Evolutionary conservation across 2,113 vertebrate genomes (phyloP).

Genomic region (Tauraco erythrolophus): DNA sequence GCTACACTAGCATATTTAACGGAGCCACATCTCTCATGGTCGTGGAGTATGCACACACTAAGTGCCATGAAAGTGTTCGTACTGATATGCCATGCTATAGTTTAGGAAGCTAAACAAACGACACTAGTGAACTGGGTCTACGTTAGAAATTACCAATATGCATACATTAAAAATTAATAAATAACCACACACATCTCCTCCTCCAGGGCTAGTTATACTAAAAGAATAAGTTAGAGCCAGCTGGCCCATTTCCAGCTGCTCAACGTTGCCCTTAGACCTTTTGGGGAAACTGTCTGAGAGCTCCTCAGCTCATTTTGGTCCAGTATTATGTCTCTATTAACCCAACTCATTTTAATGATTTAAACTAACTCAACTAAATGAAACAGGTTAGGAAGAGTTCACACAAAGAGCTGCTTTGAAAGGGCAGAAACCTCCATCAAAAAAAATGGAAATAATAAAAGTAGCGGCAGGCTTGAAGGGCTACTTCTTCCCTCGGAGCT

Average conservation of each 20-base stretch:
- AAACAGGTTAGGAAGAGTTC: conserved; percentile 36
- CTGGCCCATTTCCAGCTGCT: conserved; percentile 12
- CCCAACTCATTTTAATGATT: neutral
- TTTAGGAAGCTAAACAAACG: neutral
- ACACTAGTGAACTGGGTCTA: neutral
- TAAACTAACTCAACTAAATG: conserved; percentile 2
- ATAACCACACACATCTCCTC: neutral
- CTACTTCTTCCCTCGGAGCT: neutral
- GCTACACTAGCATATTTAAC: neutral
- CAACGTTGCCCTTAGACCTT: conserved; percentile 1
- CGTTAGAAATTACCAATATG: neutral
- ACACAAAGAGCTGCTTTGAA: neutral
- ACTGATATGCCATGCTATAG: neutral
- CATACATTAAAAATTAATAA: neutral
- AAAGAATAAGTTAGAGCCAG: neutral
- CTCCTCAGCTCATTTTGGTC: neutral
- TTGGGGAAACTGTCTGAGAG: neutral
- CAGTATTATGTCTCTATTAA: neutral
- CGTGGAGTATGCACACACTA: neutral
- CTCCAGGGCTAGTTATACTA: neutral
- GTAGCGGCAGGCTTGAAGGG: neutral
- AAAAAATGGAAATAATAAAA: neutral
- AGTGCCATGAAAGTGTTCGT: neutral
- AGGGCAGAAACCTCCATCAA: neutral
- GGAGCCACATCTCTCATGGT: neutral